Conservation (phyloP, 2,113 vertebrate genomes). For the Arothron firmamentum region DNA sequence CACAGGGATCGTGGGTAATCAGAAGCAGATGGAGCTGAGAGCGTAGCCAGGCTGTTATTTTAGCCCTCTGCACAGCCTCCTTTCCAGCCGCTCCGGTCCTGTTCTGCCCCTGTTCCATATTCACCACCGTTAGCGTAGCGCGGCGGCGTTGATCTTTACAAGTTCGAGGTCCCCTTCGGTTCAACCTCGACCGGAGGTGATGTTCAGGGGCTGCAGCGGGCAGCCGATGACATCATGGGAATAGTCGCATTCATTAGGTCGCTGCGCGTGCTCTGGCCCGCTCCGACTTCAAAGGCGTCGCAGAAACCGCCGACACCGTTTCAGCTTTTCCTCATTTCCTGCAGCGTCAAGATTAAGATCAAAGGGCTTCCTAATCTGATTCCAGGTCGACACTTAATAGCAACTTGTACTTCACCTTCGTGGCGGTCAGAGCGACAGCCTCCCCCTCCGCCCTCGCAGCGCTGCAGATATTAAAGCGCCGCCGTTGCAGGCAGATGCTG, state of each 20-base stretch:
- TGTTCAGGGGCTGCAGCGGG: background rate
- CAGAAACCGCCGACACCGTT: conserved; percentile 50
- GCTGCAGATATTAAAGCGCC: background rate
- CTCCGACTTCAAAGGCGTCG: conserved; percentile 54
- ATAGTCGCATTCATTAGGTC: conserved; percentile 47
- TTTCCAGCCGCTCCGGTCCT: conserved; percentile 49
- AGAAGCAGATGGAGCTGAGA: conserved; percentile 66
- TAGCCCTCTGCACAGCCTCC: conserved; percentile 60
- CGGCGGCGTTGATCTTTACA: conserved; percentile 40
- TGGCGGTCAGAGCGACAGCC: background rate
- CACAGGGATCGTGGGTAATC: conserved; percentile 73
- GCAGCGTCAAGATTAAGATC: conserved; percentile 56
- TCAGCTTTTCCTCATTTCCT: conserved; percentile 60
- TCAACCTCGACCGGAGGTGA: too few species aligned
- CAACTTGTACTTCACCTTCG: conserved; percentile 34
- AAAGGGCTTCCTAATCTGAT: conserved; percentile 56
- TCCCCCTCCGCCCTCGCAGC: background rate
- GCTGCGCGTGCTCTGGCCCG: conserved; percentile 22
- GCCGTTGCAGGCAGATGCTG: too few species aligned
- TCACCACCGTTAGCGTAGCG: conserved; percentile 52
- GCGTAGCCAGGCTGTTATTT: conserved; percentile 63
- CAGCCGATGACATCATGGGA: conserved; percentile 48
- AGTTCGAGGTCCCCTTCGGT: conserved; percentile 3
- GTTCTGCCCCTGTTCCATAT: conserved; percentile 44
- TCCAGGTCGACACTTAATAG: conserved; percentile 45